These are phyloP conservation scores for Tetragnatha montana DNA, from an alignment of 2,888 invertebrate genomes.

Conservation along the genomic window DNA sequence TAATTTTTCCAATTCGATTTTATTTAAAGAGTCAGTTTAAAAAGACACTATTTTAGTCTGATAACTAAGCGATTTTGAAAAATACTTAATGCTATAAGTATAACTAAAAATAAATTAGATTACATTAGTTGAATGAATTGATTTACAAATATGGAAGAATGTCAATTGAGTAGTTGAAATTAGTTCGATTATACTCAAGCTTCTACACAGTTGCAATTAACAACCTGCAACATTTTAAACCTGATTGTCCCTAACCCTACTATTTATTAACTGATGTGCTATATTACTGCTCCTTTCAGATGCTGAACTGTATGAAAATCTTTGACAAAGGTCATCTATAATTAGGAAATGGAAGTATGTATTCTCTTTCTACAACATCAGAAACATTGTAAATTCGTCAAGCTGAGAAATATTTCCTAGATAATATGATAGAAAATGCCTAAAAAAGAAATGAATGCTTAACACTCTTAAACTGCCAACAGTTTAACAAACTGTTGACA, in stretches of 20 bases:
- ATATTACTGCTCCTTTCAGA: constrained; percentile 45
- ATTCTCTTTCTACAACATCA: constrained; percentile 42
- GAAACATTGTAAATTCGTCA: constrained; percentile 44
- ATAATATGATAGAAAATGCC: constrained; percentile 35
- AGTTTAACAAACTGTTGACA: constrained; percentile 29
- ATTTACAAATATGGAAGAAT: no score
- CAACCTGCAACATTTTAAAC: constrained; percentile 50
- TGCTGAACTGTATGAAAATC: constrained; percentile 34
- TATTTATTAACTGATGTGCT: constrained; percentile 52
- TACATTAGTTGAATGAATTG: no score
- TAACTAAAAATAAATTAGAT: no score
- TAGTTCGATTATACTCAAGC: no score
- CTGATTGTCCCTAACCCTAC: constrained; percentile 67
- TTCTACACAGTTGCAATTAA: constrained; percentile 43
- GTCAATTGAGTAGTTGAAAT: no score
- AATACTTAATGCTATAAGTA: no score
- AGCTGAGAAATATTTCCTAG: constrained; percentile 35
- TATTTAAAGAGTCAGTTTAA: no score
- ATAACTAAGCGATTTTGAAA: no score
- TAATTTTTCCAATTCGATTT: no score
- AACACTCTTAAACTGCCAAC: constrained; percentile 40
- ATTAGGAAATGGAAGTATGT: constrained; percentile 42
- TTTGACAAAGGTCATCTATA: constrained; percentile 50
- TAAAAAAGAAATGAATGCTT: constrained; percentile 26
- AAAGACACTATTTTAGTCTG: no score